These are phyloP conservation scores for Lynx canadensis DNA, from an alignment of 2,113 vertebrate genomes.

Conservation along the genomic window DNA sequence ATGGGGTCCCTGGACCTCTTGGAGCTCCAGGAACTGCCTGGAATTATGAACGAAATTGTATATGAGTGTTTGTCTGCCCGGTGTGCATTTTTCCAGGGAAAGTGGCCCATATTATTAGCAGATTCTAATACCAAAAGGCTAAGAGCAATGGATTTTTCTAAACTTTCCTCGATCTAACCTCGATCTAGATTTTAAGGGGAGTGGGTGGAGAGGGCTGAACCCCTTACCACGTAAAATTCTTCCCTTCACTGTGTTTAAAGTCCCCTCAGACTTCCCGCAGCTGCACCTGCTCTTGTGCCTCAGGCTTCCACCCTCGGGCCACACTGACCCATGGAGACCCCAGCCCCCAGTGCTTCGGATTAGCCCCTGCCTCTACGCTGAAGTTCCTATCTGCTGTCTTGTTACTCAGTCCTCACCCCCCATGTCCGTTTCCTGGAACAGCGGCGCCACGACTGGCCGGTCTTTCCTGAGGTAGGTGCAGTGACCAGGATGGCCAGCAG, in stretches of 20 bases:
- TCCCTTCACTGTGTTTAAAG: not conserved
- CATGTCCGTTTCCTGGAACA: not conserved
- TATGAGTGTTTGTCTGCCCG: accelerated
- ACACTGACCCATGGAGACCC: not conserved
- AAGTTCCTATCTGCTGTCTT: accelerated
- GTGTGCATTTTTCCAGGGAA: not conserved
- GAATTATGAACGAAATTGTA: not conserved
- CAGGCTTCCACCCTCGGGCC: not conserved
- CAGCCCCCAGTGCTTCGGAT: not conserved
- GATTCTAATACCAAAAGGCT: not conserved
- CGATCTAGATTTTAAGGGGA: not conserved
- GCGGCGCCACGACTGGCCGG: accelerated
- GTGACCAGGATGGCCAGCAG: not conserved
- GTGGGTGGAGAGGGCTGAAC: not conserved
- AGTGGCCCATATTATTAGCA: not conserved
- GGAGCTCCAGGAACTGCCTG: not conserved
- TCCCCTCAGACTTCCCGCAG: not conserved
- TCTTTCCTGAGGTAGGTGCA: slow-evolving; percentile 30
- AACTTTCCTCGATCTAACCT: not conserved
- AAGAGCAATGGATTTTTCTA: not conserved
- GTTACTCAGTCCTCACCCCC: not conserved
- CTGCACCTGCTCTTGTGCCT: not conserved
- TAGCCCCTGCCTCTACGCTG: not conserved
- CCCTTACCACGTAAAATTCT: not conserved
- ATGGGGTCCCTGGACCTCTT: not conserved